Conservation (phyloP, 1,140 invertebrate genomes). For the Dolichoris vasculosae region DNA sequence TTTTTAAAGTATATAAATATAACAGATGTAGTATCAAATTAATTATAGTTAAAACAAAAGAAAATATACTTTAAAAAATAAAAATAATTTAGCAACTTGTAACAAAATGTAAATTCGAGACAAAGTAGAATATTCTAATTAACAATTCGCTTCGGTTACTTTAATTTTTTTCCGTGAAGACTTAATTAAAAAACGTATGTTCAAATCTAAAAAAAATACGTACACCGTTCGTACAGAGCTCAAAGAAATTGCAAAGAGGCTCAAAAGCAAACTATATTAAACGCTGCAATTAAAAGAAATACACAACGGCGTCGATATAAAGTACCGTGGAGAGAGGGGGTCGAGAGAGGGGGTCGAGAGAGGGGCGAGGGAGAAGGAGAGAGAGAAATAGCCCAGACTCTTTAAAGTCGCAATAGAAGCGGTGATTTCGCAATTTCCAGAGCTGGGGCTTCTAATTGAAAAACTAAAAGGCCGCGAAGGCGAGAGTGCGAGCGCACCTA, state of each 20-base stretch:
- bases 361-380: slow-evolving; percentile 35
- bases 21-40: background rate
- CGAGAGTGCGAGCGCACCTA: slow-evolving; percentile 64
- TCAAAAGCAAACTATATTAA: slow-evolving; percentile 2
- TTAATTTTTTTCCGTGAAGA: background rate
- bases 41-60: background rate
- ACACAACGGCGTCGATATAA: background rate
- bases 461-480: slow-evolving; percentile 50
- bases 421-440: slow-evolving; percentile 45
- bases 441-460: slow-evolving; percentile 46
- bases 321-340: slow-evolving; percentile 1
- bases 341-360: slow-evolving; percentile 30
- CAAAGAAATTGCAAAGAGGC: background rate
- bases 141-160: background rate
- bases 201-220: background rate
- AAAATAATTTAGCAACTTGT: background rate
- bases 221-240: background rate
- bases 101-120: background rate
- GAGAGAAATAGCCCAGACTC: slow-evolving; percentile 37
- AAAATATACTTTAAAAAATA: background rate
- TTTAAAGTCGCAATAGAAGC: slow-evolving; percentile 31
- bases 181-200: background rate
- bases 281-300: slow-evolving; percentile 29
- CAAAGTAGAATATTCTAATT: background rate
- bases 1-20: background rate